phyloP scores from a whole-genome alignment of 2,113 vertebrate genomes.

The Otolemur garnettii region DNA sequence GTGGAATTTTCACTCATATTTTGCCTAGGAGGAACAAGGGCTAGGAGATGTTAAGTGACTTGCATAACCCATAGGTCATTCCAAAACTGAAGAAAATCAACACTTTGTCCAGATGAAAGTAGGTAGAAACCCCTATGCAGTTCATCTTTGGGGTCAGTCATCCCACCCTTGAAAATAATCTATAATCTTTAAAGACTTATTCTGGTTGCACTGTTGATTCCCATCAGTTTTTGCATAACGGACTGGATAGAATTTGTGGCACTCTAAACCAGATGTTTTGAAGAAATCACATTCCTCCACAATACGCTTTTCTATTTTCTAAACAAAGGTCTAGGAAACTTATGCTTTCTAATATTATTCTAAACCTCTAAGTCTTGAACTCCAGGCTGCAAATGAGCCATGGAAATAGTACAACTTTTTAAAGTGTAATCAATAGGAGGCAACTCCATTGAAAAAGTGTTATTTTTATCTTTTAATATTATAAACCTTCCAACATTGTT shows the following conservation, averaged over 20 bases:
- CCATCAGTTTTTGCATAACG: slow-evolving; percentile 23
- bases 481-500: slow-evolving; percentile 22
- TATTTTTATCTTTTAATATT: slow-evolving; percentile 21
- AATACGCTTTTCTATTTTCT: neutral
- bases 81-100: slow-evolving; percentile 40
- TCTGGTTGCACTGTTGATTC: neutral
- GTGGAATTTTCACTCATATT: slow-evolving; percentile 10
- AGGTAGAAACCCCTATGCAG: neutral
- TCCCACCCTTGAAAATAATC: neutral
- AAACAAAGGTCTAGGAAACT: neutral
- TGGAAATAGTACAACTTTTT: neutral
- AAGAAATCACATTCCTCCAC: neutral
- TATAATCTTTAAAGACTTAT: neutral
- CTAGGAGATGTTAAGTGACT: neutral
- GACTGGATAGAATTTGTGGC: neutral
- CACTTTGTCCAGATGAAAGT: neutral
- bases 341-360: slow-evolving; percentile 14
- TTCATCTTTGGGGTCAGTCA: neutral
- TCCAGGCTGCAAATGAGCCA: neutral
- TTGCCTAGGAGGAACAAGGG: neutral
- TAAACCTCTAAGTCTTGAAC: slow-evolving; percentile 31
- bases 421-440: neutral
- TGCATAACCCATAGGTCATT: neutral
- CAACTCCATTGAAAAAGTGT: slow-evolving; percentile 28
- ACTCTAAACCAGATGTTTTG: neutral